Percentiles rank a stretch among this genome's conserved stretches.
Conservation (phyloP, 2,888 invertebrate species). For the Choreutis nemorana region DNA sequence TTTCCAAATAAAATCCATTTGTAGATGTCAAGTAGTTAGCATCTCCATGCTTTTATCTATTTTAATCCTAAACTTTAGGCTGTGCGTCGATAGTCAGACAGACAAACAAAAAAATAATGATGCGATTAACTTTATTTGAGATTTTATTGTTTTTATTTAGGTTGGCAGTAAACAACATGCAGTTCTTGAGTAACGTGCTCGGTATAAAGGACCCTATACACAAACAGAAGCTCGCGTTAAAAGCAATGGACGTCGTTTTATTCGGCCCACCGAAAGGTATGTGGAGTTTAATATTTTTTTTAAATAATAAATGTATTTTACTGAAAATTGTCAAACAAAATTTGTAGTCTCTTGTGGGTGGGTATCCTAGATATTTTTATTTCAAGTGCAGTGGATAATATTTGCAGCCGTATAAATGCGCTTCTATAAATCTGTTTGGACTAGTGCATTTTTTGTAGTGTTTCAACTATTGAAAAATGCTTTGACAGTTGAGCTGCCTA, state of each 20-base stretch:
- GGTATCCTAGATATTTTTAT: too few species aligned
- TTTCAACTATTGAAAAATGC: too few species aligned
- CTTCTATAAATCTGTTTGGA: too few species aligned
- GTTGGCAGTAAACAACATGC: conserved; percentile 93
- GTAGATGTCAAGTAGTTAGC: too few species aligned
- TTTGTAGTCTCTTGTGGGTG: neutral
- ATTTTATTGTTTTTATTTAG: conserved; percentile 49
- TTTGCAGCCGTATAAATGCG: too few species aligned
- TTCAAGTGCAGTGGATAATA: too few species aligned
- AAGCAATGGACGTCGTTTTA: conserved; percentile 98
- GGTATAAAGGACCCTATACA: conserved; percentile 98
- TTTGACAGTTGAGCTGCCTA: too few species aligned
- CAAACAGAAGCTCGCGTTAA: conserved; percentile 95
- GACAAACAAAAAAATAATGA: neutral
- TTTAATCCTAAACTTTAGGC: too few species aligned
- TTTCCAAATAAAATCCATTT: conserved; percentile 2
- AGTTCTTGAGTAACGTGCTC: conserved; percentile 84
- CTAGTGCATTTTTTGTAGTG: too few species aligned
- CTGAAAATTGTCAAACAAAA: neutral
- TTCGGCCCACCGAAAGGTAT: conserved; percentile 98
- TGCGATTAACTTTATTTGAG: neutral
- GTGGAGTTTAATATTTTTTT: conserved; percentile 6
- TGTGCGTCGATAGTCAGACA: too few species aligned
- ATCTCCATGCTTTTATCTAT: too few species aligned
- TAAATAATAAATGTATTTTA: neutral